phyloP scores from a whole-genome alignment of 2,797 vertebrate species.

The Crotalus adamanteus region DNA sequence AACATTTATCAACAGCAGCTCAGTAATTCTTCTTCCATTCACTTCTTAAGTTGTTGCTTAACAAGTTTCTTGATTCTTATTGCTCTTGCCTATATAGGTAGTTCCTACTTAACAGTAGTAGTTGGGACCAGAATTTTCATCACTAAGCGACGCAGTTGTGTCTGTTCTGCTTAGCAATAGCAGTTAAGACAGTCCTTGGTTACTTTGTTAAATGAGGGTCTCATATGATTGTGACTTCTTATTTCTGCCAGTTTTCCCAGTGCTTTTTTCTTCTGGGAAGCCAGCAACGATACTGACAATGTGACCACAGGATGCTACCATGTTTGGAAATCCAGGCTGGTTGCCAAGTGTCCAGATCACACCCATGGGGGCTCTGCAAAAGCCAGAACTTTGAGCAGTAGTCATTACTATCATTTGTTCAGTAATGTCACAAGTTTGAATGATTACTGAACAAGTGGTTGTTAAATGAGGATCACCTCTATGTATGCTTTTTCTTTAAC shows the following conservation, averaged over 20 bases:
- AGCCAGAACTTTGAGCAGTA: neutral
- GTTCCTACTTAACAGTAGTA: neutral
- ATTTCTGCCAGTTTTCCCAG: neutral
- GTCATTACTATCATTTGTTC: neutral
- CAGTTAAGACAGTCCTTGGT: neutral
- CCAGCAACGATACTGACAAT: neutral
- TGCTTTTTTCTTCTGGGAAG: neutral
- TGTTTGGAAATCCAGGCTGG: neutral
- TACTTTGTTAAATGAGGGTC: neutral
- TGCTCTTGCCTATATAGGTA: neutral
- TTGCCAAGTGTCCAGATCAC: neutral
- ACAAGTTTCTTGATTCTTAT: neutral
- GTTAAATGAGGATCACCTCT: neutral
- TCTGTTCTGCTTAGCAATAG: neutral
- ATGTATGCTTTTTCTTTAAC: neutral
- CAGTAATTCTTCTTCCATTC: neutral
- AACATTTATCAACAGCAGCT: neutral
- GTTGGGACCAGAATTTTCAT: neutral
- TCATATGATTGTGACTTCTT: neutral
- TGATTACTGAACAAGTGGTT: neutral
- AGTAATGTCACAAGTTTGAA: neutral
- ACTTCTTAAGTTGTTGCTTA: neutral
- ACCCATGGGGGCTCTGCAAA: neutral
- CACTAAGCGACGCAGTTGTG: neutral
- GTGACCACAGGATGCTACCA: neutral